Base-by-base conservation (phyloP, 2,888 invertebrate species). In the Neria commutata region DNA sequence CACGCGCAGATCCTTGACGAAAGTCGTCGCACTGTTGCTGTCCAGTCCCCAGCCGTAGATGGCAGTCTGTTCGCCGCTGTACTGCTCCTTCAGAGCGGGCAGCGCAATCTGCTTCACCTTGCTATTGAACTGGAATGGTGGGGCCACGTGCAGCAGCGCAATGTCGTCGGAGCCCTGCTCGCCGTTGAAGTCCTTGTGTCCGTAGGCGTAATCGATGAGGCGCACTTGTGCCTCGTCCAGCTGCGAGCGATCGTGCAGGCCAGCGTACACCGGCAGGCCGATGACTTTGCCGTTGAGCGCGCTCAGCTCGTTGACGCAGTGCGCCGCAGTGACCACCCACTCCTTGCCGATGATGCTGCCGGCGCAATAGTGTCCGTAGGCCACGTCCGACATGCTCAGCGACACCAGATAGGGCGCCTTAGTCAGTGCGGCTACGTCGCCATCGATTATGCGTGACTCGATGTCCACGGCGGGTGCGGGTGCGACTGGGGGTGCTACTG, bases 111-210 rank as follows among this genome's bases (percentile, higher is more conserved):
- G 74, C 58, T 77, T 72, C 8, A 84, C 81, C 8, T 67, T 62
- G 3, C 71, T 66, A 42, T 71, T 73, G 45, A 79, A 78, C 17
- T 70, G 67, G 48, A 81, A 77, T 0, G 77, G 67, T 25, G 69
- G 56, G 2, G 70, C 66, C 1, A 79, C 70, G 33, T 76, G 76
- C 23, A 87, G 61, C 19, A 87, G 65, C 4, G 85, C 87, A 53
- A 88, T 85, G 65, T 87, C 87, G 62, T 86, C 83, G 56, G 82
- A 81, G 25, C 81, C 82, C 21, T 81, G 78, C 0, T 72, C 70
- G 11, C 82, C 83, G 54, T 33, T 61, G 66, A 75, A 81, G 5
- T 59, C 49, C 1, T 74, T 73, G 63, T 85, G 83, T 2, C 75
- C 67, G 37, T 79, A 68, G 37, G 72, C 69, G 34, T 69, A 75